These are phyloP conservation scores for Leucophenga maculata DNA, from an alignment of 2,888 invertebrate genomes.

Conservation along the genomic window DNA sequence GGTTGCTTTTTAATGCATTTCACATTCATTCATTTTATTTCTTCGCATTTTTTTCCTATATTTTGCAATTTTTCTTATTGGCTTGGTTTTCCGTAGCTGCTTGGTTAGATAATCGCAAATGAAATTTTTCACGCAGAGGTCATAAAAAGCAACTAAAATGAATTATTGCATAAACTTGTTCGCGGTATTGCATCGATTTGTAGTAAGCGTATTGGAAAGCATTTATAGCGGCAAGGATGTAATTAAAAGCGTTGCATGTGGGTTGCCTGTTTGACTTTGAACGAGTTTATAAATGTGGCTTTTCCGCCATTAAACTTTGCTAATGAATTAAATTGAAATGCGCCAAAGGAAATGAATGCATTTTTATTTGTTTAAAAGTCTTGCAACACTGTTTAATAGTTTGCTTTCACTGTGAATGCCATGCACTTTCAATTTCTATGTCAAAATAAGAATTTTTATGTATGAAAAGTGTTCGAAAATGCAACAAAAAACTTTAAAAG, in stretches of 20 bases:
- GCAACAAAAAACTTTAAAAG: constrained; percentile 27
- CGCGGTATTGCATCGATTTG: neutral
- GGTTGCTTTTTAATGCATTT: constrained; percentile 36
- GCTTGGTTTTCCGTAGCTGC: neutral
- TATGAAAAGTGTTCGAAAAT: neutral
- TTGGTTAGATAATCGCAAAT: constrained; percentile 17
- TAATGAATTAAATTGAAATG: no score
- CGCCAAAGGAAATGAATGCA: no score
- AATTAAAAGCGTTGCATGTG: no score
- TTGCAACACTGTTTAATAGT: no score
- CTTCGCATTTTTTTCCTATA: neutral
- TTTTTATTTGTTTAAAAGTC: no score
- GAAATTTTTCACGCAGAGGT: constrained; percentile 1
- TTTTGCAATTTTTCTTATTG: neutral
- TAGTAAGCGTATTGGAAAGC: constrained; percentile 10
- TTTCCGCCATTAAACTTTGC: no score
- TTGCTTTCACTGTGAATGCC: no score
- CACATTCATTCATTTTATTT: constrained; percentile 5
- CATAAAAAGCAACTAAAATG: constrained; percentile 3
- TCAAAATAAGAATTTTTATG: neutral
- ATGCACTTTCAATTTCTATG: no score
- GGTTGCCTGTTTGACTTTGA: no score
- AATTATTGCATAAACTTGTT: constrained; percentile 11
- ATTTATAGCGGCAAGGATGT: neutral
- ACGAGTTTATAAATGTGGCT: no score